These are phyloP conservation scores for Paratilapia polleni DNA, from an alignment of 2,113 vertebrate genomes.

Conservation along the genomic window DNA sequence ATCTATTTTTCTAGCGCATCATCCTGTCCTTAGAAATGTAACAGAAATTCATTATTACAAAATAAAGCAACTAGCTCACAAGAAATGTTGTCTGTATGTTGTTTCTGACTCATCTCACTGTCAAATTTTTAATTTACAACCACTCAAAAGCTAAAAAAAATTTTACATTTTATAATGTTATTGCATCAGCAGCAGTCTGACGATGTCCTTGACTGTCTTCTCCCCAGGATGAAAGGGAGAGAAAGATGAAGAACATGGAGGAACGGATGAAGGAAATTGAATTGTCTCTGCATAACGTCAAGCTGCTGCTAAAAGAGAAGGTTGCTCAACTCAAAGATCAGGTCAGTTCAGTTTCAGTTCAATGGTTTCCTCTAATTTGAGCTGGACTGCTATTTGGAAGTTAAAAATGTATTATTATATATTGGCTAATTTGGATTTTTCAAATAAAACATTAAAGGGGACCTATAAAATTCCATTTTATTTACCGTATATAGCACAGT, in stretches of 20 bases:
- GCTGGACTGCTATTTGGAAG: neutral
- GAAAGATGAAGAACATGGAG: slow-evolving; percentile 87
- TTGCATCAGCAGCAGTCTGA: neutral
- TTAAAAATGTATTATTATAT: neutral
- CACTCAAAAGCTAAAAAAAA: neutral
- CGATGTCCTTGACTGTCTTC: slow-evolving; percentile 36
- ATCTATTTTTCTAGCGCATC: slow-evolving; percentile 51
- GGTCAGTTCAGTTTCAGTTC: slow-evolving; percentile 72
- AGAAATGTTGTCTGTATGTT: neutral
- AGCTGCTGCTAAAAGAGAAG: slow-evolving; percentile 93
- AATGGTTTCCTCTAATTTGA: neutral
- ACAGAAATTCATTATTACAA: slow-evolving; percentile 44
- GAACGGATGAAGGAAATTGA: slow-evolving; percentile 92
- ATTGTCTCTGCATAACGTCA: slow-evolving; percentile 89
- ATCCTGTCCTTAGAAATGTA: slow-evolving; percentile 25
- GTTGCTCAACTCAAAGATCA: slow-evolving; percentile 94
- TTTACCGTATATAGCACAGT: neutral
- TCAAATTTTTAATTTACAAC: neutral
- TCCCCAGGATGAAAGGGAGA: slow-evolving; percentile 84
- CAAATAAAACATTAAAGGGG: neutral
- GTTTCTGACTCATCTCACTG: neutral
- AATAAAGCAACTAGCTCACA: slow-evolving; percentile 71
- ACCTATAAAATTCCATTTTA: neutral
- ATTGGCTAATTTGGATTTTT: neutral
- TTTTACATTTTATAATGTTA: neutral